Evolutionary conservation across 2,797 vertebrate species (phyloP).

Genomic region (Centroberyx gerrardi): DNA sequence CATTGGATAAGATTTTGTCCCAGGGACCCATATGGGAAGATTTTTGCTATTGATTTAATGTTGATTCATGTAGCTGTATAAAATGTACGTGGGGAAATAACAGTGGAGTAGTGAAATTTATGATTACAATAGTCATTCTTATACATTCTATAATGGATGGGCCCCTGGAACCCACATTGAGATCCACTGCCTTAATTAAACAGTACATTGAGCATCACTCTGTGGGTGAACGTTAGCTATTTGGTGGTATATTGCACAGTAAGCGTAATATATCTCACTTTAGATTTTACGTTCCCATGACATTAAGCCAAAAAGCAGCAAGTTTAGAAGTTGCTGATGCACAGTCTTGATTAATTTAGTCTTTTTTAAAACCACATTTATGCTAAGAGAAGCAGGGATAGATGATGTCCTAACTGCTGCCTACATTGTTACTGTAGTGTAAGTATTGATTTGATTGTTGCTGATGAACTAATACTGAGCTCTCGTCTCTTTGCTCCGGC

Average conservation of each 20-base stretch:
- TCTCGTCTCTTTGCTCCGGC: slow-evolving; percentile 70
- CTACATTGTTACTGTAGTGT: slow-evolving; percentile 39
- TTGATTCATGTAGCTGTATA: too few relatives aligned
- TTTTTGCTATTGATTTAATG: too few relatives aligned
- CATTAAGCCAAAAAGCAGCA: neutral
- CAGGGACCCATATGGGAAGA: too few relatives aligned
- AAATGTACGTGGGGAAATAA: too few relatives aligned
- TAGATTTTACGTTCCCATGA: neutral
- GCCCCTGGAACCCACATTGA: too few relatives aligned
- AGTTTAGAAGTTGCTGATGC: neutral
- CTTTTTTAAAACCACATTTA: slow-evolving; percentile 17
- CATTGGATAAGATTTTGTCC: too few relatives aligned
- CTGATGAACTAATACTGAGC: slow-evolving; percentile 56
- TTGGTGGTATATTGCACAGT: neutral
- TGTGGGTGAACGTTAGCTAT: neutral
- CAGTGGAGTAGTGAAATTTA: too few relatives aligned
- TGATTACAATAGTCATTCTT: too few relatives aligned
- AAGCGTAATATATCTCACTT: neutral
- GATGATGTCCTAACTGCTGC: slow-evolving; percentile 36
- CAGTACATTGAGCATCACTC: neutral
- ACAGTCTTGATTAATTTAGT: slow-evolving; percentile 17
- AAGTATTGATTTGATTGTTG: slow-evolving; percentile 53
- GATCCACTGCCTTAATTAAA: neutral
- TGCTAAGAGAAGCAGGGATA: slow-evolving; percentile 13
- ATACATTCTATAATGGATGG: too few relatives aligned